Percentiles rank a stretch among this genome's conserved stretches.
Evolutionary conservation across 2,888 invertebrate genomes (phyloP).

Genomic region (Epinotia demarniana): DNA sequence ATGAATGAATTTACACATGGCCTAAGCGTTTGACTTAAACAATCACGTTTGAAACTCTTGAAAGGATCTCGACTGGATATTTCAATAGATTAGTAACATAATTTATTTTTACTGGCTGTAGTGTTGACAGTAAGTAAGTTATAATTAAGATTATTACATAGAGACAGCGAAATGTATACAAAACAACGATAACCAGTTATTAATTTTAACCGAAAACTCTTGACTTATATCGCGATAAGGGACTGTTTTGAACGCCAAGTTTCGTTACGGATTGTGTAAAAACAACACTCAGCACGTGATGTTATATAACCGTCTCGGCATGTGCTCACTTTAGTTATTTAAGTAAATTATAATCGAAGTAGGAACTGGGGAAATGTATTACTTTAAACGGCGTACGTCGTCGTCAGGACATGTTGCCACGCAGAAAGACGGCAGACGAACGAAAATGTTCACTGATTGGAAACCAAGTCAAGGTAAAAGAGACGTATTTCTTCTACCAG

Average conservation of each 20-base stretch:
- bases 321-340: slow-evolving; percentile 19
- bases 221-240: slow-evolving; percentile 54
- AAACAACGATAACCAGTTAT: slow-evolving; percentile 37
- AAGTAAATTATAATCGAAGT: slow-evolving; percentile 41
- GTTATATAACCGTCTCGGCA: slow-evolving; percentile 52
- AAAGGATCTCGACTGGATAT: slow-evolving; percentile 1
- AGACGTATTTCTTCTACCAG: too few species aligned
- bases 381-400: not conserved
- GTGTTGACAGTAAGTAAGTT: not conserved
- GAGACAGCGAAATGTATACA: slow-evolving; percentile 42
- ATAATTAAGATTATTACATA: slow-evolving; percentile 25
- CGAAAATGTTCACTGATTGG: too few species aligned
- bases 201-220: slow-evolving; percentile 44
- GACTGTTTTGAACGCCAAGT: slow-evolving; percentile 58
- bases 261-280: slow-evolving; percentile 49
- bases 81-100: not conserved
- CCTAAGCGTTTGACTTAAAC: not conserved
- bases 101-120: slow-evolving; percentile 1
- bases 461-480: too few species aligned
- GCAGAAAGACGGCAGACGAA: not conserved
- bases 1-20: not conserved
- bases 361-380: slow-evolving; percentile 6
- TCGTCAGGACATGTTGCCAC: not conserved
- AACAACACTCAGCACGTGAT: slow-evolving; percentile 50
- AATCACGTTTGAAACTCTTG: not conserved